Conservation (phyloP, 2,888 invertebrate genomes). For the Amblyjoppa fuscipennis region DNA sequence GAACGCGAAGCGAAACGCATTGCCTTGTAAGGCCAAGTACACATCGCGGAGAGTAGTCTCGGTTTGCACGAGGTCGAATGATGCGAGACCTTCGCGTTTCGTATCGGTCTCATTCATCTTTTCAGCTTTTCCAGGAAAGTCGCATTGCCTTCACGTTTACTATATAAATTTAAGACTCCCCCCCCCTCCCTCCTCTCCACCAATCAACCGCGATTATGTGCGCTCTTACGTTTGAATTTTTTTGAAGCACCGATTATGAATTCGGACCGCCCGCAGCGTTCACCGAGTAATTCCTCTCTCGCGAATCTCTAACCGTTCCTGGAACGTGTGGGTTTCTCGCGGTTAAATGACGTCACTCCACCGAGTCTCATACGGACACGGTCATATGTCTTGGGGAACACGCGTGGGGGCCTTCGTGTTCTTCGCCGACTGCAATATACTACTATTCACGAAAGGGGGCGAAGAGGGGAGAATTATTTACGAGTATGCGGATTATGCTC, state of each 20-base stretch:
- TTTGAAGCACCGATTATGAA: constrained; percentile 25
- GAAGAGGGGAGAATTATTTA: constrained; percentile 28
- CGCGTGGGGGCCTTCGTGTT: constrained; percentile 54
- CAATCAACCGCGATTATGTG: neutral
- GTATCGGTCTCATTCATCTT: constrained; percentile 19
- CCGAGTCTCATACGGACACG: constrained; percentile 28
- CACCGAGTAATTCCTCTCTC: constrained; percentile 15
- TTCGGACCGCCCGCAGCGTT: constrained; percentile 59
- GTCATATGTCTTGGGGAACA: constrained; percentile 42
- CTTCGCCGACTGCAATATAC: constrained; percentile 17
- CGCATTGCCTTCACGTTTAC: neutral
- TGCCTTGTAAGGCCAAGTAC: constrained; percentile 61
- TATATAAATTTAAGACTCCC: constrained; percentile 27
- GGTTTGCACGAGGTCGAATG: neutral
- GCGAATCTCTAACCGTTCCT: constrained; percentile 41
- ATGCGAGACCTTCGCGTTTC: constrained; percentile 20
- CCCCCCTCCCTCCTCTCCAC: too few species aligned
- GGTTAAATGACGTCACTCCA: constrained; percentile 53
- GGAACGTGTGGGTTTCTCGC: constrained; percentile 45
- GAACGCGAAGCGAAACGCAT: constrained; percentile 36
- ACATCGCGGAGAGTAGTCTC: constrained; percentile 36
- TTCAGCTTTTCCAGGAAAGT: constrained; percentile 9
- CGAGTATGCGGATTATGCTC: constrained; percentile 36
- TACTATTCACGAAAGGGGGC: constrained; percentile 15
- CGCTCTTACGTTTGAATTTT: neutral